Percentiles rank a stretch among this genome's conserved stretches.
Evolutionary conservation across 2,113 vertebrate genomes (phyloP).

Genomic region (Saccopteryx bilineata): DNA sequence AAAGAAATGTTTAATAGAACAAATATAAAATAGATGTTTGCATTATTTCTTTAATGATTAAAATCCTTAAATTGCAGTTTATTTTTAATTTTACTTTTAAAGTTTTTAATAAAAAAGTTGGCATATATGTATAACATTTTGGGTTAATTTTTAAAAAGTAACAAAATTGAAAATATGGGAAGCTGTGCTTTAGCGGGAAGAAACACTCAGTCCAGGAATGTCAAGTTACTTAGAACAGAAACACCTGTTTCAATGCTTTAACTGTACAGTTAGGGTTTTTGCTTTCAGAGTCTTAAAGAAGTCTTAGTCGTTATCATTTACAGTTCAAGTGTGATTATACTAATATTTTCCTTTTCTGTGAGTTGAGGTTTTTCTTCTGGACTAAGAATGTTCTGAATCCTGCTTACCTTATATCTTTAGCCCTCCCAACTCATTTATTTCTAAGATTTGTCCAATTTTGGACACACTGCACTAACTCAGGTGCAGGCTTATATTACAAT

Average conservation of each 20-base stretch:
- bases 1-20: neutral
- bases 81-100: neutral
- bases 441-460: neutral
- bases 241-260: neutral
- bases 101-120: neutral
- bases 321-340: neutral
- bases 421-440: neutral
- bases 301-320: neutral
- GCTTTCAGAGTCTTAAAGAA: neutral
- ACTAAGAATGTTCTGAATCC: neutral
- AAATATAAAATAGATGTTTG: neutral
- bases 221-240: neutral
- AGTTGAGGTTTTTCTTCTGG: neutral
- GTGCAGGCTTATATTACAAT: neutral
- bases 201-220: neutral
- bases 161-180: neutral
- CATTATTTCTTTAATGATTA: neutral
- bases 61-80: conserved; percentile 12
- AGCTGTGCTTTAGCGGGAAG: neutral
- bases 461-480: neutral
- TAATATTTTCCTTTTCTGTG: neutral
- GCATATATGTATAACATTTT: neutral
- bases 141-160: neutral
- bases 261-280: neutral
- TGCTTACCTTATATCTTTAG: neutral